Conservation (phyloP, 1,140 invertebrate genomes). For the Drosophila nigrodunni region DNA sequence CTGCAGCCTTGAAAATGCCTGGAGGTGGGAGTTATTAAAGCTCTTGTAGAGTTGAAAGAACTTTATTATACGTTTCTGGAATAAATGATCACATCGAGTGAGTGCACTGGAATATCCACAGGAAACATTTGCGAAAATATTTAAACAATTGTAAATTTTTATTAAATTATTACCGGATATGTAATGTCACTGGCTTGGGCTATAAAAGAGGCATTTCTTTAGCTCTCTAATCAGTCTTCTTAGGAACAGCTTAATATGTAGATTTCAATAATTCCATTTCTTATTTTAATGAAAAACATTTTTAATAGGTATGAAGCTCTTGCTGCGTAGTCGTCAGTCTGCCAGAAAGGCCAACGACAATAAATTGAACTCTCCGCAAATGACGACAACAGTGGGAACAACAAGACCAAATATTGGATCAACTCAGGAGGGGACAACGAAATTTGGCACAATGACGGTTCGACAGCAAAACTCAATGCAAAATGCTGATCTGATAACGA, state of each 20-base stretch:
- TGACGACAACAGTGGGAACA: background rate
- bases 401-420: background rate
- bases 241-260: background rate
- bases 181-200: background rate
- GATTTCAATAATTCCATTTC: background rate
- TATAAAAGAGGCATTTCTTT: constrained; percentile 15
- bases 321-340: constrained; percentile 8
- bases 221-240: background rate
- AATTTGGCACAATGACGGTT: background rate
- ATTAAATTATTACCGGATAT: background rate
- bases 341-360: constrained; percentile 3
- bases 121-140: constrained; percentile 21
- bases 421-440: background rate
- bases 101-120: constrained; percentile 17
- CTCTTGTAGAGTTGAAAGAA: constrained; percentile 36
- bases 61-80: constrained; percentile 1
- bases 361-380: background rate
- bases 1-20: constrained; percentile 15
- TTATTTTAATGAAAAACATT: background rate
- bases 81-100: background rate
- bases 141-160: constrained; percentile 33
- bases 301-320: constrained; percentile 19
- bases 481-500: background rate
- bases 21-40: background rate
- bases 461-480: background rate